These are phyloP conservation scores for Drosophila yooni DNA, from an alignment of 2,888 invertebrate species.

Conservation along the genomic window DNA sequence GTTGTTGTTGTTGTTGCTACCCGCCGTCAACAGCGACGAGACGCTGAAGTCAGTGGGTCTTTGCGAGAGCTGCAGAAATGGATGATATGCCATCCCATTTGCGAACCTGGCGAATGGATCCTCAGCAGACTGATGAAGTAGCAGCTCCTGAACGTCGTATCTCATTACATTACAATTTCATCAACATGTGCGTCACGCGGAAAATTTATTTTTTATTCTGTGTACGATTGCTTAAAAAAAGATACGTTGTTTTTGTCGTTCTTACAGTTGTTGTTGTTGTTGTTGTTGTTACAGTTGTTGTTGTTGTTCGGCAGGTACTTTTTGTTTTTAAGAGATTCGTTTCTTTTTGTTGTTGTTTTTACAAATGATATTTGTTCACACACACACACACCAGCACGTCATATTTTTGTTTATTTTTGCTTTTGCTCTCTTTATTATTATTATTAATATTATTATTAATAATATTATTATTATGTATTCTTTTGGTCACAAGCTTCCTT, in stretches of 20 bases:
- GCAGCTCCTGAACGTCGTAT: constrained; percentile 86
- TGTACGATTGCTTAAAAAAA: constrained; percentile 1
- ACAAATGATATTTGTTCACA: constrained; percentile 21
- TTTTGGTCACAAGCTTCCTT: constrained; percentile 28
- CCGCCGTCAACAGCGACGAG: constrained; percentile 94
- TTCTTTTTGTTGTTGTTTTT: constrained; percentile 5
- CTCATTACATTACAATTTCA: constrained; percentile 85
- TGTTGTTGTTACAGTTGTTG: constrained; percentile 3
- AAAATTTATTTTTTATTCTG: constrained; percentile 31
- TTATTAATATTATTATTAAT: constrained; percentile 1
- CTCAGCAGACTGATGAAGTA: constrained; percentile 85
- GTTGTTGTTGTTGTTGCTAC: constrained; percentile 84
- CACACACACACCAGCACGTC: constrained; percentile 26
- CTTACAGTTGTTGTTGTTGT: constrained; percentile 2
- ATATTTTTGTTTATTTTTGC: constrained; percentile 6
- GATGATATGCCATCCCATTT: constrained; percentile 92
- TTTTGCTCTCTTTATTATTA: constrained; percentile 11
- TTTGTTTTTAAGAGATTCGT: constrained; percentile 16
- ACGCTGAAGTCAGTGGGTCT: constrained; percentile 97
- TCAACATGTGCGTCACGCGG: constrained; percentile 72
- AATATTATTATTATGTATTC: constrained; percentile 10
- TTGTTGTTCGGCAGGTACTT: constrained; percentile 42
- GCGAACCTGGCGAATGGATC: constrained; percentile 86
- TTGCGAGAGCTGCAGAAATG: constrained; percentile 92
- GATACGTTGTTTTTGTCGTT: neutral